Percentiles rank a stretch among this genome's conserved stretches.
phyloP scores from a whole-genome alignment of 2,888 invertebrate genomes.

The Callyntrura guangdongensis region DNA sequence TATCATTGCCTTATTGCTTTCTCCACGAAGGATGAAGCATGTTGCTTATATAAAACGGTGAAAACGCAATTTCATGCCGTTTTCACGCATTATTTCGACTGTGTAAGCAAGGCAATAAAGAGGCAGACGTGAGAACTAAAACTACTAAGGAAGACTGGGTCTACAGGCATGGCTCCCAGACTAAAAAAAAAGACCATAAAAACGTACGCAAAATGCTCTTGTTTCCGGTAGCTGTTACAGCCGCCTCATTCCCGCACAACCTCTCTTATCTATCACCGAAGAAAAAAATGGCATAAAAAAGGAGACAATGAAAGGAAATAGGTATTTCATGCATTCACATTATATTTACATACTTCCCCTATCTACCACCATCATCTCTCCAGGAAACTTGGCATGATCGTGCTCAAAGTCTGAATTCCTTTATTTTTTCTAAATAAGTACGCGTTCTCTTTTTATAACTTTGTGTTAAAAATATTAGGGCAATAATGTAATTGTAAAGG shows the following conservation, averaged over 20 bases:
- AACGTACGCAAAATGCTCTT: slow-evolving; percentile 39
- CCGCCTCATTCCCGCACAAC: slow-evolving; percentile 21
- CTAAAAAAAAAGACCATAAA: slow-evolving; percentile 15
- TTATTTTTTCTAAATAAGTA: slow-evolving; percentile 7
- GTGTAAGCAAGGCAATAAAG: slow-evolving; percentile 30
- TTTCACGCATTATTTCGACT: slow-evolving; percentile 54
- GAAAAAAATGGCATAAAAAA: slow-evolving; percentile 28
- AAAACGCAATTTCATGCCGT: slow-evolving; percentile 50
- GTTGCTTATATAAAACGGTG: slow-evolving; percentile 35
- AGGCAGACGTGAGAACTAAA: background rate
- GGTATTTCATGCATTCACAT: slow-evolving; percentile 21
- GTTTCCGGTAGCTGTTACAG: slow-evolving; percentile 52
- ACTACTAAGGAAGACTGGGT: background rate
- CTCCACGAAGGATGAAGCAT: slow-evolving; percentile 8
- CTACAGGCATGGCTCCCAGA: slow-evolving; percentile 2
- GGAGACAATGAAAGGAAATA: slow-evolving; percentile 13
- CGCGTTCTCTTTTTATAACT: background rate
- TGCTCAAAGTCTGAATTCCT: background rate
- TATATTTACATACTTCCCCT: slow-evolving; percentile 24
- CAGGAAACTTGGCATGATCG: background rate
- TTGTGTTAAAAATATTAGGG: background rate
- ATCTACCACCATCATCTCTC: background rate
- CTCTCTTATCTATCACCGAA: slow-evolving; percentile 20
- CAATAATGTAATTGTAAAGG: no score
- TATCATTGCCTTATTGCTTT: background rate